Evolutionary conservation across 2,797 vertebrate species (phyloP).

Genomic region (Phrynocephalus guinanensis): DNA sequence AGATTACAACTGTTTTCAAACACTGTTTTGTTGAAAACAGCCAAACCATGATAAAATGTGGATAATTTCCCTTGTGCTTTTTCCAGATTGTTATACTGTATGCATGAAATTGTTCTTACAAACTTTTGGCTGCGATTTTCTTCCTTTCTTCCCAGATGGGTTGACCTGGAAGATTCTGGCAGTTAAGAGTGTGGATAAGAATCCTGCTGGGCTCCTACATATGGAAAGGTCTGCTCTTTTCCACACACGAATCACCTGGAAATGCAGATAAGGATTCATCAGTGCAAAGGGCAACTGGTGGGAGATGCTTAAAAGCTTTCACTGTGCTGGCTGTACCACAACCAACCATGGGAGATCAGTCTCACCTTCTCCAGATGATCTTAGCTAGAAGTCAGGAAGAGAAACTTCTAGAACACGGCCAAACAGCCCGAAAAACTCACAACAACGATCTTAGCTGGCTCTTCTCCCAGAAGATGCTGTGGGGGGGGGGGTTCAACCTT

Average conservation of each 20-base stretch:
- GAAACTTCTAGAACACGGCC: no score
- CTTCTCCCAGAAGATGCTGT: no score
- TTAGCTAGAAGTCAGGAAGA: no score
- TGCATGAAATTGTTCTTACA: not conserved
- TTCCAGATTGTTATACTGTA: not conserved
- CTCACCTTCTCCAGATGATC: no score
- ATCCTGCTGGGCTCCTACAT: not conserved
- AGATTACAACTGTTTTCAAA: not conserved
- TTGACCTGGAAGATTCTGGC: not conserved
- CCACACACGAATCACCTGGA: not conserved
- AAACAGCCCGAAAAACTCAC: no score
- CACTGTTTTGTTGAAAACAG: not conserved
- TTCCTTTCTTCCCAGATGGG: not conserved
- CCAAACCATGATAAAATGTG: not conserved
- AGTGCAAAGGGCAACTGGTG: not conserved
- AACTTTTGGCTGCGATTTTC: no score
- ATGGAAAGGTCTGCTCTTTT: not conserved
- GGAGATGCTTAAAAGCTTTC: not conserved
- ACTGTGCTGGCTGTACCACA: not conserved
- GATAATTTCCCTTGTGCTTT: not conserved
- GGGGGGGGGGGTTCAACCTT: no score
- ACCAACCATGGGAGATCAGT: no score
- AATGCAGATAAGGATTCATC: not conserved
- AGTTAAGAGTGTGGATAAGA: not conserved
- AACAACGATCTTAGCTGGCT: no score